Evolutionary conservation across 1,140 invertebrate species (phyloP).

Genomic region (Orius insidiosus): DNA sequence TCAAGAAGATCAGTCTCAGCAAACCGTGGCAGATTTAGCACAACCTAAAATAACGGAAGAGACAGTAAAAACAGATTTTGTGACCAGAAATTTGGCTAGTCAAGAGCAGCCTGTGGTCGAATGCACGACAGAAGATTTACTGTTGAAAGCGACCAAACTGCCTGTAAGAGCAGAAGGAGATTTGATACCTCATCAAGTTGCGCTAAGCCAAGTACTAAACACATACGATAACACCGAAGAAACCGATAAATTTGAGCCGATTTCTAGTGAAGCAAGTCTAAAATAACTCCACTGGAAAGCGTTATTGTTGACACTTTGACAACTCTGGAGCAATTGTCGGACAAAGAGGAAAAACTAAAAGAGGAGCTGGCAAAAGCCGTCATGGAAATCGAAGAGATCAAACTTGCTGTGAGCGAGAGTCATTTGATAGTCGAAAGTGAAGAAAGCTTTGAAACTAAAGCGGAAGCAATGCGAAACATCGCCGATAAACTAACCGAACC

Average conservation of each 20-base stretch:
- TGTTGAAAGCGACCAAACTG: conserved; percentile 4
- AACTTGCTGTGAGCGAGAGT: conserved; percentile 5
- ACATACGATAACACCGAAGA: background rate
- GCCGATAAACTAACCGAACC: no score
- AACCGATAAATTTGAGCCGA: background rate
- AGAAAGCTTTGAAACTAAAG: background rate
- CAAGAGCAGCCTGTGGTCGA: conserved; percentile 11
- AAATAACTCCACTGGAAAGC: conserved; percentile 2
- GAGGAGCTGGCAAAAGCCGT: conserved; percentile 1
- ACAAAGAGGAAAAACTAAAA: background rate
- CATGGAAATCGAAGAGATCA: conserved; percentile 5
- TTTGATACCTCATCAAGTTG: conserved; percentile 9
- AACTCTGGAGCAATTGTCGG: background rate
- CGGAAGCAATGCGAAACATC: background rate
- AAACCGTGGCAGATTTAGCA: background rate
- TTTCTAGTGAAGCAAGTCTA: background rate
- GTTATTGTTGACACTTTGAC: conserved; percentile 2
- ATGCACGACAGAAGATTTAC: conserved; percentile 8
- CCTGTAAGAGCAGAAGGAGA: conserved; percentile 9
- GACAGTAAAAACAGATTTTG: conserved; percentile 5
- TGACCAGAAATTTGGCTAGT: conserved; percentile 12
- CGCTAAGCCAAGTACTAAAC: conserved; percentile 12
- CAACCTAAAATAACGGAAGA: background rate
- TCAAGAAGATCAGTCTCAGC: conserved; percentile 1
- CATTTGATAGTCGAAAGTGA: conserved; percentile 3